These are phyloP conservation scores for Latrodectus hesperus DNA, from an alignment of 2,888 invertebrate species.

Conservation along the genomic window DNA sequence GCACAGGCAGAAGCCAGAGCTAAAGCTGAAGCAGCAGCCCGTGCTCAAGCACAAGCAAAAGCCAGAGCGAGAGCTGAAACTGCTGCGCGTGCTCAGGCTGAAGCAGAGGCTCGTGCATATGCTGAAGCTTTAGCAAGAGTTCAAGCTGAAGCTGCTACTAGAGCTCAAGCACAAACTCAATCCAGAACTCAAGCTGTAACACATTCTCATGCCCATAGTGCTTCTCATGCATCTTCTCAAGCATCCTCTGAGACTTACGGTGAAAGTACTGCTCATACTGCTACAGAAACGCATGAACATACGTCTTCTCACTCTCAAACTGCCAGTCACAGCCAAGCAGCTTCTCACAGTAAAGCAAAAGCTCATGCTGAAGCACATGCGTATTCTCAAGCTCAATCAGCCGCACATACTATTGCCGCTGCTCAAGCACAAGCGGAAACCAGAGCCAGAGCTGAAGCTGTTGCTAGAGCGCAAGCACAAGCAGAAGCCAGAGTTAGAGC, in stretches of 20 bases:
- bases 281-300: conserved; percentile 11
- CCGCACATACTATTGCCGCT: neutral
- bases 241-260: neutral
- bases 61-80: neutral
- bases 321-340: too few relatives aligned
- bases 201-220: neutral
- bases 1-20: neutral
- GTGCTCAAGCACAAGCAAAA: neutral
- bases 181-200: neutral
- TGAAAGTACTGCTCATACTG: conserved; percentile 13
- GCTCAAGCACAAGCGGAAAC: neutral
- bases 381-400: neutral
- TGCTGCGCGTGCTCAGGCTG: neutral
- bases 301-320: conserved; percentile 1
- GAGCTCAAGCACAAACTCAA: too few relatives aligned
- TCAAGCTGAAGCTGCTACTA: too few relatives aligned
- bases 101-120: neutral
- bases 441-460: neutral
- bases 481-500: neutral
- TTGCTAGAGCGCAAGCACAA: neutral
- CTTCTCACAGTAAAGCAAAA: too few relatives aligned
- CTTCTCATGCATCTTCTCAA: neutral
- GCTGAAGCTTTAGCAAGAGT: neutral
- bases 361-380: neutral
- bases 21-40: neutral